Evolutionary conservation across 2,797 vertebrate species (phyloP).

Genomic region (Basileuterus tristriatus): DNA sequence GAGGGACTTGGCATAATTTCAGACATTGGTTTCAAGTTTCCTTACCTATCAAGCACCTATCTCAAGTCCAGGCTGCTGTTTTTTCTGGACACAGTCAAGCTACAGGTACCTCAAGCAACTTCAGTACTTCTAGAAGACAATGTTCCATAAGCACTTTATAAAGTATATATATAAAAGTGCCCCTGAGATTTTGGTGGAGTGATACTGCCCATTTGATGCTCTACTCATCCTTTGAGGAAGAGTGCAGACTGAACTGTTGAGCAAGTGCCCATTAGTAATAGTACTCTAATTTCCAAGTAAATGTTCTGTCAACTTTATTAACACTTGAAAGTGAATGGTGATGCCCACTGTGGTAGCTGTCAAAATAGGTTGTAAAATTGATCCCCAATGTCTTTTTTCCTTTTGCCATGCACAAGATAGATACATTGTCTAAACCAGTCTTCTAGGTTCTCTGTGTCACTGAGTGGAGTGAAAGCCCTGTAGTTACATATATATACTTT

Average conservation of each 20-base stretch:
- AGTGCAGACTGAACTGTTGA: neutral
- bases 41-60: neutral
- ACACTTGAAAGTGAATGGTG: neutral
- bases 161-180: neutral
- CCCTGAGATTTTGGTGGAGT: neutral
- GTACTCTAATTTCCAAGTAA: neutral
- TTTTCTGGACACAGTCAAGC: neutral
- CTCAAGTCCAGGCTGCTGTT: neutral
- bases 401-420: neutral
- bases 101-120: neutral
- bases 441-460: neutral
- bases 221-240: neutral
- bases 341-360: neutral
- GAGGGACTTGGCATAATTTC: neutral
- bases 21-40: neutral
- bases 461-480: rapidly evolving
- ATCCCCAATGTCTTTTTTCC: neutral
- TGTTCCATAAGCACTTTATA: neutral
- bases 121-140: neutral
- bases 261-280: neutral
- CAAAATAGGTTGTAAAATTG: neutral
- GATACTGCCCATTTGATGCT: neutral
- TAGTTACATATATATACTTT: neutral
- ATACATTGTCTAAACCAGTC: rapidly evolving
- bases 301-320: neutral